Base-by-base conservation (phyloP, 1,140 invertebrate species). In the Thaumatotibia leucotreta region DNA sequence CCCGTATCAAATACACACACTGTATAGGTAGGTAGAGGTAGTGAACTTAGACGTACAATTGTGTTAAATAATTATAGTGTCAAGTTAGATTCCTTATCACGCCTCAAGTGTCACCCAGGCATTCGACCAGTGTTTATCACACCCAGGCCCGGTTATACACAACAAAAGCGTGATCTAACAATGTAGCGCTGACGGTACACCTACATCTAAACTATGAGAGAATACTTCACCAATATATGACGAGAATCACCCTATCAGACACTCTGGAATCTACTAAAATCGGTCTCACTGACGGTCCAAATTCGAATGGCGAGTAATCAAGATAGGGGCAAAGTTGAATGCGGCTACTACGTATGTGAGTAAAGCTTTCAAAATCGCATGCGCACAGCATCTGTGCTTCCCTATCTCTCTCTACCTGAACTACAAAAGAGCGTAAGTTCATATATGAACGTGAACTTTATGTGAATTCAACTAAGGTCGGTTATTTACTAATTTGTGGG, bases 311-410 rank as follows among this genome's bases (percentile, higher is more conserved):
- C 14, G 9, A 45, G 9, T 14, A 11, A 4, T 24, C 22, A 58
- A 5, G 10, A 29, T 24, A 24, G n/a, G 22, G 22, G 52, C 22
- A 14, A 23, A 29, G 17, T 45, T 45, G 39, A 45, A 20, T 20
- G 39, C 39, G 5, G 17, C 39, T 17, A 45, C 39, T 63, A 52
- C 67, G 63, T 76, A 69, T 79, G 80, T 77, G 79, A 63, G 73
- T 22, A 33, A 39, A 45, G 39, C 14, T 20, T 22, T 61, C 45
- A 24, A 79, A 76, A 78, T 76, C 87, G 87, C 87, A 89, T 89
- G 87, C 87, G 87, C 84, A 76, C 83, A 86, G 83, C 85, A 87
- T 89, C 87, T 88, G 84, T 87, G 77, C 78, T 77, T 79, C 82
- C 77, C 79, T 84, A 78, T 82, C 84, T 81, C 23, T 65, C 29